Percentiles rank a stretch among this genome's conserved stretches.
Evolutionary conservation across 2,113 vertebrate genomes (phyloP).

Genomic region (Carassius gibelio): DNA sequence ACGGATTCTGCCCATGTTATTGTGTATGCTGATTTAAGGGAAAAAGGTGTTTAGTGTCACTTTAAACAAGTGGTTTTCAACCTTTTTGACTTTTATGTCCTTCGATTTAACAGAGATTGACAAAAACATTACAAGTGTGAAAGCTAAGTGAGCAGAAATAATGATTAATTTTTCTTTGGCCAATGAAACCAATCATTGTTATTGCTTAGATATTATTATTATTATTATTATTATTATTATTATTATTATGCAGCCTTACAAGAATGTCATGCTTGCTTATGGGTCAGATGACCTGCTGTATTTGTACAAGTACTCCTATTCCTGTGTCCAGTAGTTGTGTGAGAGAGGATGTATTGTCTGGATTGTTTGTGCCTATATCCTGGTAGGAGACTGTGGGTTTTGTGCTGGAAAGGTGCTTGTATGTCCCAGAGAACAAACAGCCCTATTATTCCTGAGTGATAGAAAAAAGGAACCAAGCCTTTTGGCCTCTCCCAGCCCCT

Average conservation of each 20-base stretch:
- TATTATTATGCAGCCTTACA: no score
- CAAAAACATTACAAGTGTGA: no score
- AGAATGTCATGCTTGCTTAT: background rate
- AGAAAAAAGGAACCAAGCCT: constrained; percentile 50
- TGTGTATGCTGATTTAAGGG: background rate
- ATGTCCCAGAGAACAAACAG: constrained; percentile 28
- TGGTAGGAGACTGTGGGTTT: constrained; percentile 35
- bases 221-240: no score
- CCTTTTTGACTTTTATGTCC: no score
- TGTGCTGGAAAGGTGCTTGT: constrained; percentile 34
- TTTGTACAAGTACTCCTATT: background rate
- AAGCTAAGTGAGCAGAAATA: no score
- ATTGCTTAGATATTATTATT: no score
- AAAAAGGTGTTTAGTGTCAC: no score
- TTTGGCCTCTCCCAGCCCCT: constrained; percentile 7
- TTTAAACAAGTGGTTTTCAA: no score
- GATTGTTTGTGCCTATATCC: constrained; percentile 11
- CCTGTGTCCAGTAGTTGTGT: background rate
- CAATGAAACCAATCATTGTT: background rate
- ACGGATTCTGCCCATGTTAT: background rate
- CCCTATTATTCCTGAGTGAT: constrained; percentile 56
- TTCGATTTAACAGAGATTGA: no score
- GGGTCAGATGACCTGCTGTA: background rate
- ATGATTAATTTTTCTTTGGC: background rate
- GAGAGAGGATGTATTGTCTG: background rate